Base-by-base conservation (phyloP, 2,797 vertebrate genomes). In the Myoxocephalus aenaeus region DNA sequence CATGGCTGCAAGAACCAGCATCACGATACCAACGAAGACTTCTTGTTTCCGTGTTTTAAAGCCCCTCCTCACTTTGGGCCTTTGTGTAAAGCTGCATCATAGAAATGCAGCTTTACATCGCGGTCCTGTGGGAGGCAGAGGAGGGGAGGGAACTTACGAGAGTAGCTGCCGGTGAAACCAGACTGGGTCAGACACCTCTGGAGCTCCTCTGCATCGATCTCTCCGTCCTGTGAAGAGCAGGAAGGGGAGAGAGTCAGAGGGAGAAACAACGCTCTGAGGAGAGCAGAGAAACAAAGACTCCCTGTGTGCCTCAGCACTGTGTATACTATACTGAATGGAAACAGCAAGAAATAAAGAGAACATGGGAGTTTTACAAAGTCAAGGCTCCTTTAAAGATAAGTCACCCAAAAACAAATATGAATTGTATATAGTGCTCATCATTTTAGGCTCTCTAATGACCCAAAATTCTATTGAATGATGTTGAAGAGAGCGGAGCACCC, bases 181-280 rank as follows among this genome's bases (percentile, higher is more conserved):
- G 96, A 90, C 89, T 97, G 95, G 14, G 96, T 96, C 89, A 98
- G 93, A 89, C 96, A 97, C 81, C 93, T 95, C 93, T 97, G 97
- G 54, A 98, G 95, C 75, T 98, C 97, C 74, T 97, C 94, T 0
- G 96, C 96, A 80, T 97, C 97, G 13, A 96, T 89, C 91, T 98
- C 97, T 2, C 96, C 96, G 57, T 96, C 96, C 96, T 97, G 86
- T 8, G 71, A 17, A 64, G 48, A 83, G 18, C 29, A 64, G 51
- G 0, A 20, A 79, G 29, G 7, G 2, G 40, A 42, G 13, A 62
- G 0, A 51, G 3, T 75, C 42, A 65, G 25, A 27, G 25, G 25
- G 25, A 27, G 25, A 27, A 42, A 42, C 44, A 48, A 34, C 7
- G 3, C 25, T 57, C 20, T 11, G 42, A 34, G 36, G 25, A 42